A percentile compares a stretch with the other conserved stretches of the same genome.
phyloP scores from a whole-genome alignment of 2,797 vertebrate genomes.

The Smutsia gigantea region DNA sequence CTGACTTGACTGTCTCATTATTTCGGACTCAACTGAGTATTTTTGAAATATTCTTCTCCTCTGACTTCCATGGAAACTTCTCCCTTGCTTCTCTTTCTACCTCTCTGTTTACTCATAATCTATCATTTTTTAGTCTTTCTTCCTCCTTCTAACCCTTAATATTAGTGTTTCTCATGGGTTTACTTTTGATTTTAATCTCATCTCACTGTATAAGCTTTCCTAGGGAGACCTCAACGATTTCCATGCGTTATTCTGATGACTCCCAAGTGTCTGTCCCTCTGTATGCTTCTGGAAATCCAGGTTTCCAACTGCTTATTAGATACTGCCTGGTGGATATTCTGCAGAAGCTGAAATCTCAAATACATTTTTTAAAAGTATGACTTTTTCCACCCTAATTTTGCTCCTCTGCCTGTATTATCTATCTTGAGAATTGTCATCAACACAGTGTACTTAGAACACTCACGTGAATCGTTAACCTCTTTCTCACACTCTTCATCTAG shows the following conservation, averaged over 20 bases:
- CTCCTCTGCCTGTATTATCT: background rate
- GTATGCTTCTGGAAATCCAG: background rate
- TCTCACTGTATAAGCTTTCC: background rate
- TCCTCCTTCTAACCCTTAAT: background rate
- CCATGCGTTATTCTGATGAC: background rate
- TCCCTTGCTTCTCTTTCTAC: background rate
- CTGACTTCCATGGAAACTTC: background rate
- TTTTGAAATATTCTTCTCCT: background rate
- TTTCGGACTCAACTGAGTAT: background rate
- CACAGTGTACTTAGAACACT: background rate
- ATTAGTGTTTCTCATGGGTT: background rate
- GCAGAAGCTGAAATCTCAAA: background rate
- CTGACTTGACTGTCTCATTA: background rate
- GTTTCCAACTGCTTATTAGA: background rate
- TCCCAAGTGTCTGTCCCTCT: background rate
- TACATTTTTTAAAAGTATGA: background rate
- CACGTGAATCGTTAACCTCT: background rate
- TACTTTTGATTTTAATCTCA: slow-evolving; percentile 11
- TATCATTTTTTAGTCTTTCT: background rate
- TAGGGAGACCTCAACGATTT: background rate
- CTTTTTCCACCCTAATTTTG: background rate
- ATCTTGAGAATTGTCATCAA: background rate
- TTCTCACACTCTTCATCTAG: background rate
- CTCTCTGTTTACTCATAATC: background rate
- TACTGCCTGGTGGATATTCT: background rate